Conservation (phyloP, 2,888 invertebrate genomes). For the Phrixothrix hirtus region DNA sequence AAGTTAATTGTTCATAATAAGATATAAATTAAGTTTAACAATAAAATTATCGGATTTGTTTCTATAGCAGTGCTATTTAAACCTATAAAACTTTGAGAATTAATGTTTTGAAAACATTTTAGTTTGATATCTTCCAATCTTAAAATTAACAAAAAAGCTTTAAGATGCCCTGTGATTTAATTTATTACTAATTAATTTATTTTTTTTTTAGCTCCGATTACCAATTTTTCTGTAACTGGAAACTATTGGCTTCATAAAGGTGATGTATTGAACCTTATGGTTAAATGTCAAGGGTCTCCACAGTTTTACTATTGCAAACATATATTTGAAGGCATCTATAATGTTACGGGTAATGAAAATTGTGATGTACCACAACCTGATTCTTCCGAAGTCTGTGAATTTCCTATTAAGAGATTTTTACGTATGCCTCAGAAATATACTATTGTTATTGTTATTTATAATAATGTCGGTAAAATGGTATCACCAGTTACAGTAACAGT, state of each 20-base stretch:
- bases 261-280: slow-evolving; percentile 70
- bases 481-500: slow-evolving; percentile 77
- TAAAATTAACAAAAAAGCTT: no score
- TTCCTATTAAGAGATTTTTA: slow-evolving; percentile 70
- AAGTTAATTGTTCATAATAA: no score
- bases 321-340: slow-evolving; percentile 67
- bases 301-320: slow-evolving; percentile 73
- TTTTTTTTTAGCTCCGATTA: slow-evolving; percentile 68
- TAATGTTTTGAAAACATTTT: no score
- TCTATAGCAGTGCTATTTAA: no score
- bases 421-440: slow-evolving; percentile 72
- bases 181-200: slow-evolving; percentile 4
- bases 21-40: no score
- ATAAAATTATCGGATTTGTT: no score
- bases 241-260: slow-evolving; percentile 83
- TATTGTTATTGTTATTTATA: slow-evolving; percentile 76
- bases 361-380: slow-evolving; percentile 56
- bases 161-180: no score
- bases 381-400: slow-evolving; percentile 60
- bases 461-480: slow-evolving; percentile 72
- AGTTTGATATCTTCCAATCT: no score
- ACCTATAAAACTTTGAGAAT: no score
- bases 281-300: slow-evolving; percentile 75
- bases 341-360: slow-evolving; percentile 77
- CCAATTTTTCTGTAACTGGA: slow-evolving; percentile 71